Base-by-base conservation (phyloP, 1,140 invertebrate genomes). In the Penaeus chinensis region DNA sequence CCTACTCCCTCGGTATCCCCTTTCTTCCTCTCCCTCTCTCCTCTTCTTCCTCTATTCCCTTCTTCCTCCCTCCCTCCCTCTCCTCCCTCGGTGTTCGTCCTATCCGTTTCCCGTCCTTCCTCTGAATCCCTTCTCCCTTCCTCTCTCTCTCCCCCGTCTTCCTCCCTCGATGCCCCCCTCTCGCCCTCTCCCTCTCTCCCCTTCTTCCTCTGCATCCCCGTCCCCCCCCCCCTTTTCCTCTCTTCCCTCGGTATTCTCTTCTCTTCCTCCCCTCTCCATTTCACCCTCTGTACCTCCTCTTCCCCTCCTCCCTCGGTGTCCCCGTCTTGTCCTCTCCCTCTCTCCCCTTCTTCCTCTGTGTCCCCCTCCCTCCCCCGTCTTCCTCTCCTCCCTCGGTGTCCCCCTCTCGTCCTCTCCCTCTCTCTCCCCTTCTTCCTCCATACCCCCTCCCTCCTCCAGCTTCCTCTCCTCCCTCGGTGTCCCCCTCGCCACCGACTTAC, bases 371-470 rank as follows among this genome's bases (percentile, higher is more conserved):
- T 74, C 71, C 60, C 4, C 32, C 32, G 74, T 3, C 20, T 27
- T 24, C 22, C 18, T 42, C 22, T 24, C 7, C 54, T 60, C 77
- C n/a, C 42, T 79, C 77, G 42, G 32, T 61, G 32, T 79, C 77
- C 60, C 77, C n/a, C 16, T 42, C 37, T 42, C 76, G 37, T 47
- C 54, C 77, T 78, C 77, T 78, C 78, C 27, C 78, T 62, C 79
- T 65, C 61, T 65, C 61, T 81, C 47, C 32, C 11, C 37, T 60
- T 24, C 18, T 47, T 16, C 32, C 61, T 22, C 24, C 20, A 7
- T 79, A 2, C 22, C 77, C n/a, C 77, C 76, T 22, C 2, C 10
- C 76, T 5, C 18, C 77, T 22, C 19, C 24, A 2, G 24, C 37
- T 24, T 62, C 79, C 37, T 24, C 37, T 24, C 24, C 24, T 7